phyloP scores from a whole-genome alignment of 2,888 invertebrate genomes.

The Eucriotettix oculatus region DNA sequence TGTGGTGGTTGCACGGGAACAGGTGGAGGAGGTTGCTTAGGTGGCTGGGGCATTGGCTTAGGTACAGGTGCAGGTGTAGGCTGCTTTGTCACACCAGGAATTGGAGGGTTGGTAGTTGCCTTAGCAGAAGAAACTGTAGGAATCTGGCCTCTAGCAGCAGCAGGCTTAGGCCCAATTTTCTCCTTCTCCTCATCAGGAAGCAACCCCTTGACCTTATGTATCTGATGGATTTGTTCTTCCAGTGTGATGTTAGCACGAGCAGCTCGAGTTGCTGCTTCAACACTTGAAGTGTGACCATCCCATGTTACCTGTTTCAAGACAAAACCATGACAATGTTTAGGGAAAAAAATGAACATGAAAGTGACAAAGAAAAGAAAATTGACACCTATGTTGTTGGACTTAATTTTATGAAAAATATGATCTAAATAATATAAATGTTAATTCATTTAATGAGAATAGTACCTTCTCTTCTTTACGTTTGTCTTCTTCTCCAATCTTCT shows the following conservation, averaged over 20 bases:
- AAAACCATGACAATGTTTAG: neutral
- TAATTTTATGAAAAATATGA: too few species aligned
- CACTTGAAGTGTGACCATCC: conserved; percentile 96
- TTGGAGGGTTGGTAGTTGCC: conserved; percentile 18
- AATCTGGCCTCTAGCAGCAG: conserved; percentile 24
- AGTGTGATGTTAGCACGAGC: conserved; percentile 89
- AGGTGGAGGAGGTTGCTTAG: conserved; percentile 10
- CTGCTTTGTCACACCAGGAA: neutral
- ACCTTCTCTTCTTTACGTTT: conserved; percentile 59
- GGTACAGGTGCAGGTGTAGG: neutral
- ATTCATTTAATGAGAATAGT: neutral
- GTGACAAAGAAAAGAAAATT: too few species aligned
- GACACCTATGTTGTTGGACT: too few species aligned
- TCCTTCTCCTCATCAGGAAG: conserved; percentile 92
- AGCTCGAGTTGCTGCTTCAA: conserved; percentile 87
- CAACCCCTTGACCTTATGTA: conserved; percentile 88
- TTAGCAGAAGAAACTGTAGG: conserved; percentile 23
- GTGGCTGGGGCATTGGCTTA: conserved; percentile 4
- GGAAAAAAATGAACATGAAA: too few species aligned
- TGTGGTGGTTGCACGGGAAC: conserved; percentile 13
- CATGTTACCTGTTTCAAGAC: conserved; percentile 58
- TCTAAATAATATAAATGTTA: too few species aligned
- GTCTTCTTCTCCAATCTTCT: conserved; percentile 85
- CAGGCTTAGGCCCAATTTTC: conserved; percentile 86
- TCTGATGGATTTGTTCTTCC: conserved; percentile 94